Evolutionary conservation across 2,888 invertebrate genomes (phyloP).

Genomic region (Eudemis profundana): DNA sequence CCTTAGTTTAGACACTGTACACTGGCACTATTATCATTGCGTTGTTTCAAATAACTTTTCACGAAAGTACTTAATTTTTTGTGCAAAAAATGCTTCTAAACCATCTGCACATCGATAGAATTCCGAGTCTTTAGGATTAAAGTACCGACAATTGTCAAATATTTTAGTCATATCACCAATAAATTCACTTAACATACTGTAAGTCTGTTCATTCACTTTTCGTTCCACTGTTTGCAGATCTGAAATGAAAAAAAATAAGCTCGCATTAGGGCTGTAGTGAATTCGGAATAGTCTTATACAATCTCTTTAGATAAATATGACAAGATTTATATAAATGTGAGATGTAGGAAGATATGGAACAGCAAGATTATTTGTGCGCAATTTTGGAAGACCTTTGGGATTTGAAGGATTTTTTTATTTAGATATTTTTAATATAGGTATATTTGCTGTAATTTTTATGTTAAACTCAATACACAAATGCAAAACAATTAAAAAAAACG

Average conservation of each 20-base stretch:
- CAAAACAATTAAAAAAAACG: no score
- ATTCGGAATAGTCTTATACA: not conserved
- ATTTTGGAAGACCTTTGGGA: no score
- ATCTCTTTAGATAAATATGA: no score
- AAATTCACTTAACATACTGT: constrained; percentile 96
- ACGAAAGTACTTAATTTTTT: constrained; percentile 95
- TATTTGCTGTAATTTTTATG: no score
- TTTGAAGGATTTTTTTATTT: no score
- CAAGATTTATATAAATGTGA: no score
- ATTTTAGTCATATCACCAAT: constrained; percentile 99
- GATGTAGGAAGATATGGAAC: no score
- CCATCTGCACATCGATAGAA: constrained; percentile 98
- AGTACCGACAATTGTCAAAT: constrained; percentile 99
- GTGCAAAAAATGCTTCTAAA: constrained; percentile 97
- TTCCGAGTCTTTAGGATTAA: constrained; percentile 97
- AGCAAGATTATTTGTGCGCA: no score
- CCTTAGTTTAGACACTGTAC: constrained; percentile 60
- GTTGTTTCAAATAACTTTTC: constrained; percentile 91
- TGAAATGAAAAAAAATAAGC: constrained; percentile 70
- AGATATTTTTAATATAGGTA: no score
- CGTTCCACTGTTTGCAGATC: constrained; percentile 97
- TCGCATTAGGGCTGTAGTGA: not conserved
- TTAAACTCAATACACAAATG: no score
- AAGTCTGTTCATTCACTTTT: constrained; percentile 92
- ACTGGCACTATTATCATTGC: constrained; percentile 77